Evolutionary conservation across 2,113 vertebrate genomes (phyloP).

Genomic region (Cephalopterus ornatus): DNA sequence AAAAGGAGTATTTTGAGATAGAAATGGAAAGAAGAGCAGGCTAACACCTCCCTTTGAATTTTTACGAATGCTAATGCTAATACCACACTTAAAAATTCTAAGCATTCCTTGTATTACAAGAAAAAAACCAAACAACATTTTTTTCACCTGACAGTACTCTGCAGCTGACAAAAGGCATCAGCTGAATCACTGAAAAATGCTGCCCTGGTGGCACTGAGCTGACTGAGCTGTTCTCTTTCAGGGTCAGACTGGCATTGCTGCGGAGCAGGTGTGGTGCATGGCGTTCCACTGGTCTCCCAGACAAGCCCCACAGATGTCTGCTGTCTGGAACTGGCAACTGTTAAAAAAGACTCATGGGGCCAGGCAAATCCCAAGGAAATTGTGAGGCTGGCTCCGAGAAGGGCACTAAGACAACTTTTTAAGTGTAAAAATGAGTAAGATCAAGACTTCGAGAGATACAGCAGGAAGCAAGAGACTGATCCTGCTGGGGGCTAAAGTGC

Average conservation of each 20-base stretch:
- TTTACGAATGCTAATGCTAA: neutral
- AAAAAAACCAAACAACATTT: neutral
- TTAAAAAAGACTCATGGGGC: neutral
- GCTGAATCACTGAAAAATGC: slow-evolving; percentile 16
- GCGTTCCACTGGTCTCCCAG: neutral
- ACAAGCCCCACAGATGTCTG: neutral
- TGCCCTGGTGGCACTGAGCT: neutral
- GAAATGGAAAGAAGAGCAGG: neutral
- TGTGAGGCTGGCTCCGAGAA: neutral
- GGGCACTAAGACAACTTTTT: slow-evolving; percentile 10
- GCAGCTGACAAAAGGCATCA: neutral
- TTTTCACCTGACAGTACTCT: neutral
- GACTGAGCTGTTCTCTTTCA: neutral
- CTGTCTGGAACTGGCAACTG: neutral
- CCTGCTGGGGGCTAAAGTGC: slow-evolving; percentile 34
- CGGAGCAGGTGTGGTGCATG: neutral
- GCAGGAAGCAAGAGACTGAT: slow-evolving; percentile 34
- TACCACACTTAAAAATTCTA: neutral
- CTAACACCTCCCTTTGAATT: neutral
- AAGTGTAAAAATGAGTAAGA: slow-evolving; percentile 38
- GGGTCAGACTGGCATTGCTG: neutral
- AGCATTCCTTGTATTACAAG: neutral
- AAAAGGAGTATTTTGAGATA: neutral
- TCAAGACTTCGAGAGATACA: neutral
- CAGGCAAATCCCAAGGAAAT: neutral